phyloP scores from a whole-genome alignment of 2,888 invertebrate species.

The Gisinianus flammeolus region DNA sequence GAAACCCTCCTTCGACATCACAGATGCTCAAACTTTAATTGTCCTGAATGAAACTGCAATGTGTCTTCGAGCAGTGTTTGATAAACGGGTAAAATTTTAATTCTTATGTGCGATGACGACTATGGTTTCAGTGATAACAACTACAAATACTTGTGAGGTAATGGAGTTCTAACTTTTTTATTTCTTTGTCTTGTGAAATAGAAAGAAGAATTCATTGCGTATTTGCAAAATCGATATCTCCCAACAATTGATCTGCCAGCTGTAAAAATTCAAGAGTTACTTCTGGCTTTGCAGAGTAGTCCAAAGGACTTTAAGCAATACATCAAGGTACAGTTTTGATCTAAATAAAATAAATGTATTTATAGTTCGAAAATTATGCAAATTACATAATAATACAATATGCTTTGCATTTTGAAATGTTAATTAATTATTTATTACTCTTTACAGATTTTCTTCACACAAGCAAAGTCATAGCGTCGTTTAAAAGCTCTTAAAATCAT shows the following conservation, averaged over 20 bases:
- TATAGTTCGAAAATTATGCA: neutral
- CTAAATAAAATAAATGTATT: neutral
- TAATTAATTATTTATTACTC: neutral
- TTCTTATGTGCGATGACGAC: neutral
- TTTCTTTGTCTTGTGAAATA: constrained; percentile 48
- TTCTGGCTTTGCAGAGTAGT: constrained; percentile 63
- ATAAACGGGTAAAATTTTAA: constrained; percentile 58
- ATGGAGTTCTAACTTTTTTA: neutral
- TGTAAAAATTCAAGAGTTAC: constrained; percentile 62
- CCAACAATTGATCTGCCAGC: constrained; percentile 63
- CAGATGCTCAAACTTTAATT: constrained; percentile 65
- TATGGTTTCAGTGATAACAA: no score
- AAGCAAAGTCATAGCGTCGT: constrained; percentile 42
- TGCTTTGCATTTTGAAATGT: no score
- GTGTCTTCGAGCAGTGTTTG: constrained; percentile 60
- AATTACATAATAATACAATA: neutral
- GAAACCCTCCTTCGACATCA: constrained; percentile 64
- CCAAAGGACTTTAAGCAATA: constrained; percentile 63
- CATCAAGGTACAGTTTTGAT: constrained; percentile 62
- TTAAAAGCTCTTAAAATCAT: neutral
- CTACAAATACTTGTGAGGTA: no score
- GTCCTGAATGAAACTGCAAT: constrained; percentile 61
- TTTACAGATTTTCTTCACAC: constrained; percentile 47
- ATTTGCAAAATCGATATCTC: constrained; percentile 63
- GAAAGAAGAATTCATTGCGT: constrained; percentile 64